Evolutionary conservation across 2,888 invertebrate species (phyloP).

Genomic region (Pseudeuparius sepicola): DNA sequence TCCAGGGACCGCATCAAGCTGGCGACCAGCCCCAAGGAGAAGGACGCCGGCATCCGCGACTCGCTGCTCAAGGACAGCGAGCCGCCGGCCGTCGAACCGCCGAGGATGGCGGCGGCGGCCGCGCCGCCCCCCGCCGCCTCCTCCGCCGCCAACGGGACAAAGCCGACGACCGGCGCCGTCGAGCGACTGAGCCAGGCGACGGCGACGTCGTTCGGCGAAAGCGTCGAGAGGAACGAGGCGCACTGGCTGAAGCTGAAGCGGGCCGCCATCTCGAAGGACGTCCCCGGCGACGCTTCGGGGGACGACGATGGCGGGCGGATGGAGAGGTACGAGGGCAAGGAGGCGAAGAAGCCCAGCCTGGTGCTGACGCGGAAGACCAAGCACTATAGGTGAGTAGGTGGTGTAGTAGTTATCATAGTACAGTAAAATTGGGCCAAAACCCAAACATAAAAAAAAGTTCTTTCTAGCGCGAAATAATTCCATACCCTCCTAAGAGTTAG

Average conservation of each 20-base stretch:
- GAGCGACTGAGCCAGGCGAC: slow-evolving; percentile 21
- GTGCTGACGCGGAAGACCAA: slow-evolving; percentile 42
- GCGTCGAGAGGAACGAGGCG: slow-evolving; percentile 42
- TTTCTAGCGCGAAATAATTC: too few species aligned
- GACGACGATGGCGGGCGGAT: slow-evolving; percentile 4
- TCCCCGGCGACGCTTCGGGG: slow-evolving; percentile 18
- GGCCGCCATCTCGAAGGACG: slow-evolving; percentile 51
- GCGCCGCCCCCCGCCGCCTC: slow-evolving; percentile 10
- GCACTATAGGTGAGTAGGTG: slow-evolving; percentile 49
- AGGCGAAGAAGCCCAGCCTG: slow-evolving; percentile 28
- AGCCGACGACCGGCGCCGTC: slow-evolving; percentile 14
- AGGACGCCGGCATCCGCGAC: slow-evolving; percentile 27
- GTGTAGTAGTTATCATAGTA: slow-evolving; percentile 13
- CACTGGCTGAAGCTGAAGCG: slow-evolving; percentile 68
- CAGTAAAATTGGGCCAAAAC: too few species aligned
- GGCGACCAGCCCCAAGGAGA: slow-evolving; percentile 31
- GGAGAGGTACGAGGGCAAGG: slow-evolving; percentile 7
- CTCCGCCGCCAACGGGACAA: not conserved
- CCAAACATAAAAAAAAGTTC: too few species aligned
- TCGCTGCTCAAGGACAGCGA: slow-evolving; percentile 28
- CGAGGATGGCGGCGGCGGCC: slow-evolving; percentile 23
- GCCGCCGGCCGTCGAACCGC: slow-evolving; percentile 27
- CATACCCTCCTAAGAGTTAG: too few species aligned
- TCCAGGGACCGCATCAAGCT: slow-evolving; percentile 32
- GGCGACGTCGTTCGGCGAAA: slow-evolving; percentile 22